Evolutionary conservation across 2,113 vertebrate genomes (phyloP).

Genomic region (Silurus glanis): DNA sequence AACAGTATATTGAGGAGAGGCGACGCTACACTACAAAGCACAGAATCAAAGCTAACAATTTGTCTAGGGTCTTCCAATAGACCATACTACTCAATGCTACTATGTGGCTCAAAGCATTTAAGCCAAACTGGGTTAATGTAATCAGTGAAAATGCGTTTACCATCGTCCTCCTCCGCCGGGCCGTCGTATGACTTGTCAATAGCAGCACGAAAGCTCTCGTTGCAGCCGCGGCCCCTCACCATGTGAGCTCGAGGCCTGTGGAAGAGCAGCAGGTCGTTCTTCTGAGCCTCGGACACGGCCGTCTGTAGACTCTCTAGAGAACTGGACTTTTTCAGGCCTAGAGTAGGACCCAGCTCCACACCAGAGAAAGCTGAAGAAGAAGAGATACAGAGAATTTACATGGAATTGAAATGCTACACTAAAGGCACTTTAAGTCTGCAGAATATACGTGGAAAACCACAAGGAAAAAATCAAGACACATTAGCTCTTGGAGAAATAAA

Average conservation of each 20-base stretch:
- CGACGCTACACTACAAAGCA: background rate
- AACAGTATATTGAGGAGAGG: no score
- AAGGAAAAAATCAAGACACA: background rate
- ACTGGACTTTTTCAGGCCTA: conserved; percentile 97
- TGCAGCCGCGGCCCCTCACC: conserved; percentile 92
- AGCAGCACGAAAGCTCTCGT: conserved; percentile 95
- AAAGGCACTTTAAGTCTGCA: background rate
- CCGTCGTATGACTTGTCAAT: conserved; percentile 98
- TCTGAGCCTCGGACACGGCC: conserved; percentile 89
- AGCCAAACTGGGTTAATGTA: background rate
- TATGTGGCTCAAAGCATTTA: background rate
- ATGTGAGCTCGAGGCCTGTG: conserved; percentile 91
- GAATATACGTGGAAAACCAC: background rate
- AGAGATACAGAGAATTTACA: background rate
- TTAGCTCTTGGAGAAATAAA: background rate
- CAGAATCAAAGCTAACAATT: background rate
- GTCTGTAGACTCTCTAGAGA: conserved; percentile 97
- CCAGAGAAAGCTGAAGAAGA: conserved; percentile 60
- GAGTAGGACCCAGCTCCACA: conserved; percentile 86
- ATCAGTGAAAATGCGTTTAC: conserved; percentile 61
- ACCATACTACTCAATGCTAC: background rate
- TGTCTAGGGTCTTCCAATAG: background rate
- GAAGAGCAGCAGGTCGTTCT: conserved; percentile 89
- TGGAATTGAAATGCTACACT: background rate
- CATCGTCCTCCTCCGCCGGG: conserved; percentile 85